Evolutionary conservation across 2,888 invertebrate genomes (phyloP).

Genomic region (Dugesia japonica): DNA sequence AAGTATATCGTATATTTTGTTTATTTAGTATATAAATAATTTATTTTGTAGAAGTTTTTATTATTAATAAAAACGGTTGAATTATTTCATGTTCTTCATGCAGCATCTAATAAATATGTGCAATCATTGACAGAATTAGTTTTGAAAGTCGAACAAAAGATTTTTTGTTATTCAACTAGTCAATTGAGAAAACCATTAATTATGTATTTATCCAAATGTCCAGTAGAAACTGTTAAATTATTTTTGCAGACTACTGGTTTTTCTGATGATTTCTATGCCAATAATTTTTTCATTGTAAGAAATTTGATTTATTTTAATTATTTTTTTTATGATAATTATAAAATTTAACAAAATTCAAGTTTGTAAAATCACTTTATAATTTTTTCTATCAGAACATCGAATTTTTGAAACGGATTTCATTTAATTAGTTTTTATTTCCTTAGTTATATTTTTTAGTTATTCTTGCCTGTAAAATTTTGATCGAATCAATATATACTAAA

Average conservation of each 20-base stretch:
- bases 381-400: too few species aligned
- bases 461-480: too few species aligned
- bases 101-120: conserved; percentile 70
- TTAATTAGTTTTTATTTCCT: too few species aligned
- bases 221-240: conserved; percentile 55
- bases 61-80: conserved; percentile 37
- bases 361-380: too few species aligned
- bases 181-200: conserved; percentile 67
- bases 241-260: conserved; percentile 61
- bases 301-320: too few species aligned
- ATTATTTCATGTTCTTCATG: conserved; percentile 72
- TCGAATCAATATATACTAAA: too few species aligned
- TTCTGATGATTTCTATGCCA: conserved; percentile 66
- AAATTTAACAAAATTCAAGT: too few species aligned
- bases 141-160: conserved; percentile 69
- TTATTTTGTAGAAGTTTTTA: not conserved
- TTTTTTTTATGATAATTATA: too few species aligned
- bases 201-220: conserved; percentile 69
- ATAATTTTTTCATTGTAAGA: conserved; percentile 55
- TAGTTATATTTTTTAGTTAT: too few species aligned
- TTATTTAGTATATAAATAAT: too few species aligned
- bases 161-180: conserved; percentile 74
- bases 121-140: conserved; percentile 68
- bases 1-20: too few species aligned
- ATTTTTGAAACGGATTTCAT: too few species aligned